Evolutionary conservation across 2,888 invertebrate genomes (phyloP).

Genomic region (Heliconius hortense): DNA sequence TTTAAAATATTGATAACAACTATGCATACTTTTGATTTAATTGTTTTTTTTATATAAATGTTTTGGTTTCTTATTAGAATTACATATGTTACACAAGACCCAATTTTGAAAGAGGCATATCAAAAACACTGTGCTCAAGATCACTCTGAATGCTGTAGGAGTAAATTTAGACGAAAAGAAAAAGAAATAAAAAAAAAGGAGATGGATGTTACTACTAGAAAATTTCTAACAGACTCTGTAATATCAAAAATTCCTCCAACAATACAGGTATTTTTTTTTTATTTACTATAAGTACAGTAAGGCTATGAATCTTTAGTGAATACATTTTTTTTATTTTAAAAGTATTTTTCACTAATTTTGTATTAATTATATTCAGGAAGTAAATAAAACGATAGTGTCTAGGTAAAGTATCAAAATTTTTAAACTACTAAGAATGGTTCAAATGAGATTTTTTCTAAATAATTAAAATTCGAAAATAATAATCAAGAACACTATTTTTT

Average conservation of each 20-base stretch:
- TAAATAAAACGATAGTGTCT: not conserved
- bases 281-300: not conserved
- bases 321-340: too few species aligned
- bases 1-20: not conserved
- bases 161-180: slow-evolving; percentile 56
- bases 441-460: too few species aligned
- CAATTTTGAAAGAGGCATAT: slow-evolving; percentile 63
- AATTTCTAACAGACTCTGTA: slow-evolving; percentile 47
- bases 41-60: not conserved
- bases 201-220: slow-evolving; percentile 39
- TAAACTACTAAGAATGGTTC: not conserved
- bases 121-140: slow-evolving; percentile 64
- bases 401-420: not conserved
- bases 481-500: too few species aligned
- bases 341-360: not conserved
- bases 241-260: slow-evolving; percentile 67
- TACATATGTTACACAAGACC: slow-evolving; percentile 67
- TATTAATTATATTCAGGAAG: not conserved
- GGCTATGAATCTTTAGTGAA: not conserved
- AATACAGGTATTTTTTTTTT: slow-evolving; percentile 62
- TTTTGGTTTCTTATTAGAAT: slow-evolving; percentile 59
- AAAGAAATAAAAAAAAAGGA: slow-evolving; percentile 57
- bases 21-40: not conserved
- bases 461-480: too few species aligned
- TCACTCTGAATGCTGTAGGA: slow-evolving; percentile 68